A percentile compares a stretch with the other conserved stretches of the same genome.
Conservation (phyloP, 2,797 vertebrate genomes). For the Remorina albescens region DNA sequence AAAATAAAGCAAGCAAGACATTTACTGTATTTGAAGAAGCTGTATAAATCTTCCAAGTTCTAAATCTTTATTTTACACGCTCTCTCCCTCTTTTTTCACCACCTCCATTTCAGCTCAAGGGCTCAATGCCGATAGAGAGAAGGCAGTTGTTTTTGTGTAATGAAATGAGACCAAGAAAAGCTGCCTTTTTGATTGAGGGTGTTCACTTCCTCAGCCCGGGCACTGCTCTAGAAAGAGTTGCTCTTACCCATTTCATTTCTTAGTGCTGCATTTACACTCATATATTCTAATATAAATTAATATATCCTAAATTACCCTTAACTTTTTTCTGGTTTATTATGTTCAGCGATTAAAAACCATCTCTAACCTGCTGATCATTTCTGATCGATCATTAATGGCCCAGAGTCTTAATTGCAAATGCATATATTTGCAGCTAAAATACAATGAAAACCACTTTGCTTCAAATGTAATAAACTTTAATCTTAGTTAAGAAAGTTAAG, state of each 20-base stretch:
- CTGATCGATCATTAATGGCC: neutral
- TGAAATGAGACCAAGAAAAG: slow-evolving; percentile 72
- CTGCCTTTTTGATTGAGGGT: slow-evolving; percentile 58
- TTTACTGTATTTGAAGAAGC: slow-evolving; percentile 83
- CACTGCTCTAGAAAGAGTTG: slow-evolving; percentile 33
- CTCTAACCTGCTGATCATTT: neutral
- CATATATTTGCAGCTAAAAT: neutral
- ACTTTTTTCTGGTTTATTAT: neutral
- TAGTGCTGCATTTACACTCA: slow-evolving; percentile 19
- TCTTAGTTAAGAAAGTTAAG: neutral
- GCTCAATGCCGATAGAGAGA: slow-evolving; percentile 57
- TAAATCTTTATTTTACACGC: slow-evolving; percentile 80
- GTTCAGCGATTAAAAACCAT: slow-evolving; percentile 11
- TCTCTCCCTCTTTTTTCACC: slow-evolving; percentile 54
- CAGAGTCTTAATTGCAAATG: neutral
- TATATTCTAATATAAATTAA: neutral
- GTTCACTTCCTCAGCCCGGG: slow-evolving; percentile 68
- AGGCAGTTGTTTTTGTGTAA: slow-evolving; percentile 75
- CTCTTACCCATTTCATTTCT: slow-evolving; percentile 30
- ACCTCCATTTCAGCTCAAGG: slow-evolving; percentile 53
- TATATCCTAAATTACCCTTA: neutral
- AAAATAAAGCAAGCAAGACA: slow-evolving; percentile 76
- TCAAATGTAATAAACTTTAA: neutral
- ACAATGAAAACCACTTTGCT: neutral
- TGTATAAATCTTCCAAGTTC: slow-evolving; percentile 78